phyloP scores from a whole-genome alignment of 2,113 vertebrate species.

The Elaphurus davidianus region DNA sequence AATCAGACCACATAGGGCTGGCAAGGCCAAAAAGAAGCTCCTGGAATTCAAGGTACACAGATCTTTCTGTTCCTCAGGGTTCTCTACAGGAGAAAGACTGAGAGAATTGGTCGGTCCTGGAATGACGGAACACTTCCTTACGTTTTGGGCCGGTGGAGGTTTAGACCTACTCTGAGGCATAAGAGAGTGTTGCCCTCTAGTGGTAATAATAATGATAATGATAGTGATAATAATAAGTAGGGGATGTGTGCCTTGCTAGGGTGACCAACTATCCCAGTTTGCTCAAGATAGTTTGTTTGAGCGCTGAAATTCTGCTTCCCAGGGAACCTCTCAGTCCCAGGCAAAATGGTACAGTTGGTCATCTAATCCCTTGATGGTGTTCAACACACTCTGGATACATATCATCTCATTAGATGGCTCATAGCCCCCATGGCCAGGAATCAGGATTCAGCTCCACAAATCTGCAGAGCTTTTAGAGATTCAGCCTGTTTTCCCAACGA shows the following conservation, averaged over 20 bases:
- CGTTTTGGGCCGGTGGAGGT: background rate
- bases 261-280: background rate
- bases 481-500: background rate
- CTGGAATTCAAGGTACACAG: background rate
- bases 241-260: background rate
- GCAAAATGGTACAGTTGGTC: background rate
- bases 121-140: background rate
- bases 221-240: background rate
- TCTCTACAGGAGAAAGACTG: background rate
- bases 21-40: slow-evolving; percentile 1
- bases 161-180: slow-evolving; percentile 24
- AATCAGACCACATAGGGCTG: background rate
- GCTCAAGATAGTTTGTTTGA: background rate
- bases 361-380: background rate
- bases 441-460: slow-evolving; percentile 12
- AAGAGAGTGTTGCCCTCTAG: slow-evolving; percentile 67
- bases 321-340: background rate
- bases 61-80: background rate
- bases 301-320: background rate
- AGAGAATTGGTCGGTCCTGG: background rate
- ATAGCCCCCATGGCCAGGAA: background rate
- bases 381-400: background rate
- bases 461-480: background rate
- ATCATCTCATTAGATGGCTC: background rate
- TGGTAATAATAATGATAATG: slow-evolving; percentile 16